Percentiles rank a stretch among this genome's conserved stretches.
phyloP scores from a whole-genome alignment of 2,113 vertebrate genomes.

The Calidris pugnax region DNA sequence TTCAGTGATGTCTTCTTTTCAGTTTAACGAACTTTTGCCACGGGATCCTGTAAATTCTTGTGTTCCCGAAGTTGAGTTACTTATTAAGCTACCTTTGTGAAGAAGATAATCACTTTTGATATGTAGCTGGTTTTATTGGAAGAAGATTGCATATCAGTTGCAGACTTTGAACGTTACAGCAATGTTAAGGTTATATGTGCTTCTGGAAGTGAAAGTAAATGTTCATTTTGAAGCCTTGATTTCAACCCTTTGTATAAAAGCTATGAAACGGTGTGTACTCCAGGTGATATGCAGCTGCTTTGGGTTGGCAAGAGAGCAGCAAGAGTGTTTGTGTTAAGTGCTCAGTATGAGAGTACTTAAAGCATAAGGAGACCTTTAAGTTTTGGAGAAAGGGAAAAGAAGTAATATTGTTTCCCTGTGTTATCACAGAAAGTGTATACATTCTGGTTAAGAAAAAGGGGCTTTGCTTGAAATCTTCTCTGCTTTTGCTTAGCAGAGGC shows the following conservation, averaged over 20 bases:
- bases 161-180: not conserved
- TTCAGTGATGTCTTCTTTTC: not conserved
- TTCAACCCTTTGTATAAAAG: not conserved
- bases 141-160: not conserved
- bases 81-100: not conserved
- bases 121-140: not conserved
- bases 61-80: not conserved
- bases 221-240: not conserved
- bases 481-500: not conserved
- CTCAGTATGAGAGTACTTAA: not conserved
- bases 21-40: not conserved
- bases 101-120: not conserved
- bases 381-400: not conserved
- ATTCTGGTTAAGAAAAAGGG: not conserved
- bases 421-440: not conserved
- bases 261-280: not conserved
- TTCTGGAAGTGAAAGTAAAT: not conserved
- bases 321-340: not conserved
- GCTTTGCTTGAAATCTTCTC: not conserved
- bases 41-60: not conserved
- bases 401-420: not conserved
- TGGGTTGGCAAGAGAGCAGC: not conserved
- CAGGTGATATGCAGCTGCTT: not conserved
- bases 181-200: not conserved
- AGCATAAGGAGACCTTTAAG: not conserved